phyloP scores from a whole-genome alignment of 2,888 invertebrate genomes.

The Orchesellides sinensis region DNA sequence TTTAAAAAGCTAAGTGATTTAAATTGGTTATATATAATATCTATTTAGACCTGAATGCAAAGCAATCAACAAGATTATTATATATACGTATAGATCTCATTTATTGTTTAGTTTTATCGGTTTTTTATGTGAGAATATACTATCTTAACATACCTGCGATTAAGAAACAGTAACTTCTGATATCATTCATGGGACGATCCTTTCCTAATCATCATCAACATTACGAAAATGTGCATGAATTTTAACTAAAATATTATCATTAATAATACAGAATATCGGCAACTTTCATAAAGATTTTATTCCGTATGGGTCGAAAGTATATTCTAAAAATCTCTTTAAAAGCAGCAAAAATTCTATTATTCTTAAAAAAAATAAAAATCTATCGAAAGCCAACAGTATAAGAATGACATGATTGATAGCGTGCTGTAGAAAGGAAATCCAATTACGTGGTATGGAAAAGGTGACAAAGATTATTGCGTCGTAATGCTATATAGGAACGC shows the following conservation, averaged over 20 bases:
- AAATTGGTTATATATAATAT: slow-evolving; percentile 17
- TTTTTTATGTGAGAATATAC: not conserved
- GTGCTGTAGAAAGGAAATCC: not conserved
- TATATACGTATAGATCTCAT: too few species aligned
- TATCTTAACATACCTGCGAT: not conserved
- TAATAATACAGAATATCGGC: not conserved
- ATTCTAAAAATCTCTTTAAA: not conserved
- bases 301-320: slow-evolving; percentile 9
- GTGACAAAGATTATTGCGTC: too few species aligned
- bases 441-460: too few species aligned
- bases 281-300: not conserved
- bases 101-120: not conserved
- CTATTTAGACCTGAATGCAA: slow-evolving; percentile 53
- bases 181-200: slow-evolving; percentile 62
- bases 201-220: slow-evolving; percentile 28
- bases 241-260: slow-evolving; percentile 10
- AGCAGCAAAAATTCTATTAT: not conserved
- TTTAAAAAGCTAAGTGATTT: not conserved
- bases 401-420: not conserved
- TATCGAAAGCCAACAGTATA: slow-evolving; percentile 2
- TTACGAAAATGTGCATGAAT: slow-evolving; percentile 8
- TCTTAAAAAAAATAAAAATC: slow-evolving; percentile 2
- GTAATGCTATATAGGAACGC: too few species aligned
- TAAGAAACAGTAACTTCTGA: slow-evolving; percentile 45
- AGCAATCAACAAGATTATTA: slow-evolving; percentile 48